A percentile compares a stretch with the other conserved stretches of the same genome.
Evolutionary conservation across 2,113 vertebrate species (phyloP).

Genomic region (Numenius arquata): DNA sequence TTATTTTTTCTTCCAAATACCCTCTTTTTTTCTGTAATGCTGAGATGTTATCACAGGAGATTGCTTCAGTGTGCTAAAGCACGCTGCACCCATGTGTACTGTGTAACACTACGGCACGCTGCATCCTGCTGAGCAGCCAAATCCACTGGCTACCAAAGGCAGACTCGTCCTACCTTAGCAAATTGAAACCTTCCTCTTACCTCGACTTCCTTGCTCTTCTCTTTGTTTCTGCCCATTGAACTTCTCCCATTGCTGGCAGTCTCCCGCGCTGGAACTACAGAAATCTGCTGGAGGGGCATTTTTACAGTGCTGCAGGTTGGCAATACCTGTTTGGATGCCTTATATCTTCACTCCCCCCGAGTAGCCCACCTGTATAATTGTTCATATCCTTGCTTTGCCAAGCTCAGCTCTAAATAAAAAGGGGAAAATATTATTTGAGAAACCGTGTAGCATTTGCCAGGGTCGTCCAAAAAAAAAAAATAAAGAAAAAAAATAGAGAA

Average conservation of each 20-base stretch:
- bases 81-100: background rate
- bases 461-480: constrained; percentile 19
- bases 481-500: background rate
- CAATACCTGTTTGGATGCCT: constrained; percentile 71
- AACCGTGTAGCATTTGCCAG: constrained; percentile 21
- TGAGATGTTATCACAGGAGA: background rate
- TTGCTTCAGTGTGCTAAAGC: background rate
- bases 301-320: constrained; percentile 69
- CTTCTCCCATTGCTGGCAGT: constrained; percentile 80
- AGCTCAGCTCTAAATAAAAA: constrained; percentile 74
- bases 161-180: background rate
- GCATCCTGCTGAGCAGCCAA: background rate
- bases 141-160: background rate
- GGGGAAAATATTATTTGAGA: constrained; percentile 70
- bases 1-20: background rate
- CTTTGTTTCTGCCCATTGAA: constrained; percentile 81
- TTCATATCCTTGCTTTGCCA: constrained; percentile 78
- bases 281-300: constrained; percentile 93
- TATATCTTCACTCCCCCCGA: constrained; percentile 71
- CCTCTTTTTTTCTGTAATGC: background rate
- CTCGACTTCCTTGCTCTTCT: constrained; percentile 85
- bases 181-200: constrained; percentile 76
- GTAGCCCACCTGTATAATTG: constrained; percentile 75
- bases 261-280: constrained; percentile 86
- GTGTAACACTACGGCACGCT: background rate